Percentiles rank a stretch among this genome's conserved stretches.
phyloP scores from a whole-genome alignment of 1,140 invertebrate genomes.

The Trinorchestia longiramus region DNA sequence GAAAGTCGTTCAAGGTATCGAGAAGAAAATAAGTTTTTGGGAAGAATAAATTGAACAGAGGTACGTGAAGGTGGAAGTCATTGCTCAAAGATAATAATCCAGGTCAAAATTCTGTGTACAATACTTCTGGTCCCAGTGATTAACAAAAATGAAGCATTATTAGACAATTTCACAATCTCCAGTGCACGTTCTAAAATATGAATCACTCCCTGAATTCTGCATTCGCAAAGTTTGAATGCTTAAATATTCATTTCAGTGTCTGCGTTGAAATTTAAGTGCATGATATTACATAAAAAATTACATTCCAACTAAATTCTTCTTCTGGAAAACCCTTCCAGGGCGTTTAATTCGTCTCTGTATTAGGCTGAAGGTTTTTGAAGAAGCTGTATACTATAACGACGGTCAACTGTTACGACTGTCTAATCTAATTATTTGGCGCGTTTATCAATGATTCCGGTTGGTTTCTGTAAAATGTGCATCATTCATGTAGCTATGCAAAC shows the following conservation, averaged over 20 bases:
- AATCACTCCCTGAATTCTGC: neutral
- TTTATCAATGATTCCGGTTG: no score
- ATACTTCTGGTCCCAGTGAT: neutral
- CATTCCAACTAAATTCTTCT: no score
- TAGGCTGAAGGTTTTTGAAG: no score
- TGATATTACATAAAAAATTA: no score
- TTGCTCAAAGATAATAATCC: neutral
- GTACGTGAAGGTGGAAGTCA: neutral
- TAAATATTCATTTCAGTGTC: neutral
- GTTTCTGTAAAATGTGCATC: no score
- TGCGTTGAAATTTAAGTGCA: no score
- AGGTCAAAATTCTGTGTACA: neutral
- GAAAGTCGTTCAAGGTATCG: neutral
- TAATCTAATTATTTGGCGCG: no score
- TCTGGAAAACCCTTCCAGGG: no score
- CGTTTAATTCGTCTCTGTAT: no score
- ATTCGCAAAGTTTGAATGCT: neutral
- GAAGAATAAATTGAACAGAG: neutral
- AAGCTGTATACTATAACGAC: no score
- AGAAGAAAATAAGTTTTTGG: neutral
- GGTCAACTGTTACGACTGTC: no score
- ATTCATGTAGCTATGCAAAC: no score
- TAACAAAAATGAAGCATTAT: neutral
- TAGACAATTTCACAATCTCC: neutral
- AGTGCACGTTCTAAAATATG: neutral